Conservation (phyloP, 2,797 vertebrate genomes). For the Choloepus didactylus region DNA sequence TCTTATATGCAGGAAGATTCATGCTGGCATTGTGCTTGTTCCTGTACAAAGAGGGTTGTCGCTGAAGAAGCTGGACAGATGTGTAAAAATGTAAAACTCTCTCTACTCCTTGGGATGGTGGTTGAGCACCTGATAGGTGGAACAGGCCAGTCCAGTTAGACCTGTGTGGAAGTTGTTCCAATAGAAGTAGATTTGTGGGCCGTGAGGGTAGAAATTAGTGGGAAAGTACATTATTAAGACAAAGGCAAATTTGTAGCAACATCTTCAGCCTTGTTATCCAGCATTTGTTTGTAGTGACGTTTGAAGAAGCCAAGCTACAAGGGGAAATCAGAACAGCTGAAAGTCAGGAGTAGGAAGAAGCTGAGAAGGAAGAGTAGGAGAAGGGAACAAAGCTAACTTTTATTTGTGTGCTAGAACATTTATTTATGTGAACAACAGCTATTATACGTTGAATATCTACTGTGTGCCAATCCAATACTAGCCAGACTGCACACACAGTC, state of each 20-base stretch:
- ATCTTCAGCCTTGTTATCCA: neutral
- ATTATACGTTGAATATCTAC: accelerated
- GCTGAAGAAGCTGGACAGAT: neutral
- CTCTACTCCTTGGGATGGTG: neutral
- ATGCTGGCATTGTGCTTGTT: neutral
- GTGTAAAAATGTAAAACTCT: neutral
- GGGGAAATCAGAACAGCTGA: constrained; percentile 25
- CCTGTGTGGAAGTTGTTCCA: neutral
- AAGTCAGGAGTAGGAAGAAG: neutral
- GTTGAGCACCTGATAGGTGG: neutral
- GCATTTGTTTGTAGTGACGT: constrained; percentile 84
- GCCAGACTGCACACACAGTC: neutral
- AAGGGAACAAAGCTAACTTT: neutral
- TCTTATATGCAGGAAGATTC: neutral
- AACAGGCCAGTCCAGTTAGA: neutral
- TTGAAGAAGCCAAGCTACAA: constrained; percentile 93
- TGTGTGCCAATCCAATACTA: neutral
- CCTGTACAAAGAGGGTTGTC: neutral
- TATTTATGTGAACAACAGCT: neutral
- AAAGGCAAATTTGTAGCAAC: neutral
- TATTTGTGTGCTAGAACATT: neutral
- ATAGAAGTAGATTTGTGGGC: neutral
- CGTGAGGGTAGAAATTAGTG: neutral
- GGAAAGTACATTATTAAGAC: neutral
- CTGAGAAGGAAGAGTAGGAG: neutral